phyloP scores from a whole-genome alignment of 2,113 vertebrate genomes.

The Ibidorhyncha struthersii region DNA sequence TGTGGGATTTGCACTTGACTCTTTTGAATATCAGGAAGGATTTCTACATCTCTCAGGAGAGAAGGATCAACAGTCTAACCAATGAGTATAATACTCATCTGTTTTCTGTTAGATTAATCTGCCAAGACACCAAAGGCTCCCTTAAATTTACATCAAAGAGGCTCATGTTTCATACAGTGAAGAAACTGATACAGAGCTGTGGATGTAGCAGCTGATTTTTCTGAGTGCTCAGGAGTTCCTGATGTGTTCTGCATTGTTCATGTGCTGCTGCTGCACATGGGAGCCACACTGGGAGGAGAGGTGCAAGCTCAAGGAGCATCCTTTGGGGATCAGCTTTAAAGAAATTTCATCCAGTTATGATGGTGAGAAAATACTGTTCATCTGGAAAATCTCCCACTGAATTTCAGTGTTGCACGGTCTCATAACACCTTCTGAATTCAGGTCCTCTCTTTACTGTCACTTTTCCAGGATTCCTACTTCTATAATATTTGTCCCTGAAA shows the following conservation, averaged over 20 bases:
- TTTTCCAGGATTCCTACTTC: not conserved
- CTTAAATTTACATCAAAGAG: not conserved
- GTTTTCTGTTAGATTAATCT: constrained; percentile 2
- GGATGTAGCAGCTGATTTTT: not conserved
- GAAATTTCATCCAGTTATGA: not conserved
- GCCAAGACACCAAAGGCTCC: not conserved
- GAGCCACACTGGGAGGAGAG: not conserved
- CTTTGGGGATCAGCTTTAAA: not conserved
- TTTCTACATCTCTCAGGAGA: not conserved
- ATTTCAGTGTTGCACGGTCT: not conserved
- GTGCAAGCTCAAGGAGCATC: not conserved
- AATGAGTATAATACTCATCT: not conserved
- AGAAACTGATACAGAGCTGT: constrained; percentile 8
- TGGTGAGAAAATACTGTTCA: not conserved
- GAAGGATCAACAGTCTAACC: not conserved
- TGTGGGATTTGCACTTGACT: not conserved
- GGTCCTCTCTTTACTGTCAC: not conserved
- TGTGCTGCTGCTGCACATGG: not conserved
- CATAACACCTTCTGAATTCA: not conserved
- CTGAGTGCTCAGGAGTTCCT: not conserved
- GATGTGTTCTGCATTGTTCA: not conserved
- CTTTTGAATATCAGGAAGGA: not conserved
- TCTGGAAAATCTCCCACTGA: not conserved
- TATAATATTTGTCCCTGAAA: not conserved
- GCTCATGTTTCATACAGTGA: not conserved